Conservation (phyloP, 2,888 invertebrate genomes). For the Drosophila hamatofila region DNA sequence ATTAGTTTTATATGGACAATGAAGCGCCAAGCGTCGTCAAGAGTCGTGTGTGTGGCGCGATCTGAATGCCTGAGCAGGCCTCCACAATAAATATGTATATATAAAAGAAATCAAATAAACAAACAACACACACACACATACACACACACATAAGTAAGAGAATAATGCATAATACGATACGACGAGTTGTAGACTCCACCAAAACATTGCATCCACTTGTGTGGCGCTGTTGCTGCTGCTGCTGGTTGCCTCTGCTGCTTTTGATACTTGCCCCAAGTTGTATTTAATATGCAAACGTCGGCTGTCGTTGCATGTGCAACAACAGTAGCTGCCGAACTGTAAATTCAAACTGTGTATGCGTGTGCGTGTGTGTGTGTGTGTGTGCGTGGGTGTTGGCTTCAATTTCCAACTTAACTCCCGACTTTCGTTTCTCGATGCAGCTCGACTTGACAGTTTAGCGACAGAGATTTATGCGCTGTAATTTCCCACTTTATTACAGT, state of each 20-base stretch:
- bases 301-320: slow-evolving; percentile 19
- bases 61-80: slow-evolving; percentile 64
- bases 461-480: slow-evolving; percentile 80
- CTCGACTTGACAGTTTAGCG: slow-evolving; percentile 71
- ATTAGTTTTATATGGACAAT: slow-evolving; percentile 77
- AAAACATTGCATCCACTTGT: slow-evolving; percentile 29
- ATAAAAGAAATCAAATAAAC: slow-evolving; percentile 13
- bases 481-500: slow-evolving; percentile 81
- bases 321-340: slow-evolving; percentile 75
- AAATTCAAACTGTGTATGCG: slow-evolving; percentile 51
- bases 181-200: slow-evolving; percentile 20
- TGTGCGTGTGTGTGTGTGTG: slow-evolving; percentile 25
- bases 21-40: slow-evolving; percentile 70
- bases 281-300: slow-evolving; percentile 65
- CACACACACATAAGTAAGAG: slow-evolving; percentile 17
- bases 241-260: slow-evolving; percentile 31
- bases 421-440: slow-evolving; percentile 42
- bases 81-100: slow-evolving; percentile 4
- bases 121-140: slow-evolving; percentile 21
- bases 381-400: slow-evolving; percentile 70
- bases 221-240: slow-evolving; percentile 44
- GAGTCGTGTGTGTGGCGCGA: slow-evolving; percentile 48
- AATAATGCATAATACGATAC: slow-evolving; percentile 30
- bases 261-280: slow-evolving; percentile 37
- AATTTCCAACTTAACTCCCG: slow-evolving; percentile 35